Evolutionary conservation across 2,113 vertebrate genomes (phyloP).

Genomic region (Austrofundulus limnaeus): DNA sequence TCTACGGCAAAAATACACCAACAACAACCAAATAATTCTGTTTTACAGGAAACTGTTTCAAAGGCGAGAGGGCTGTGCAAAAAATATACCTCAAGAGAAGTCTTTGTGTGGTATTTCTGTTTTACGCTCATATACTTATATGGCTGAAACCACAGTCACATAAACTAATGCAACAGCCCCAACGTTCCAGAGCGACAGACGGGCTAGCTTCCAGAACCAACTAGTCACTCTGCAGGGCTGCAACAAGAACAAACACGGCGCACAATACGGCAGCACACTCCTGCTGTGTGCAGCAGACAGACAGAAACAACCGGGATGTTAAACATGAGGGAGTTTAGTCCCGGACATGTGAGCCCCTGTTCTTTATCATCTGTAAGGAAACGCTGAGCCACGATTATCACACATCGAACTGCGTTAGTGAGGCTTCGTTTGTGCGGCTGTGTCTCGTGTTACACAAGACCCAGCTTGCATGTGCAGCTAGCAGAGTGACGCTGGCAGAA

Average conservation of each 20-base stretch:
- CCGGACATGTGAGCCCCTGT: constrained; percentile 4
- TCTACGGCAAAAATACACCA: constrained; percentile 3
- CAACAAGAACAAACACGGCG: constrained; percentile 28
- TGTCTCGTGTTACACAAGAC: constrained; percentile 12
- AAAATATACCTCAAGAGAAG: background rate
- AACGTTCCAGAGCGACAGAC: constrained; percentile 72
- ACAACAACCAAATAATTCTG: background rate
- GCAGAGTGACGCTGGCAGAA: background rate
- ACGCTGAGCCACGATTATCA: constrained; percentile 20
- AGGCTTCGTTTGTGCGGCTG: background rate
- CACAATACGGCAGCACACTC: constrained; percentile 8
- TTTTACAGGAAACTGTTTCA: constrained; percentile 22
- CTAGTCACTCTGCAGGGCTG: constrained; percentile 37
- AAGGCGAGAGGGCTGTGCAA: constrained; percentile 26
- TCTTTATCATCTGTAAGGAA: constrained; percentile 7
- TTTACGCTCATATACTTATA: constrained; percentile 49
- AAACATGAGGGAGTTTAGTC: background rate
- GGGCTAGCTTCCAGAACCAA: constrained; percentile 58
- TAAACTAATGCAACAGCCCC: constrained; percentile 44
- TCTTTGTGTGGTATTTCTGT: constrained; percentile 46
- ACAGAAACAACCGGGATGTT: constrained; percentile 11
- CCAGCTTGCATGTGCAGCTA: background rate
- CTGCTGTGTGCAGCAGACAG: background rate
- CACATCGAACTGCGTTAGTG: constrained; percentile 14
- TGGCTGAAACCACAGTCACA: constrained; percentile 22